These are phyloP conservation scores for Standfussiana lucernea DNA, from an alignment of 2,888 invertebrate species.

Conservation along the genomic window DNA sequence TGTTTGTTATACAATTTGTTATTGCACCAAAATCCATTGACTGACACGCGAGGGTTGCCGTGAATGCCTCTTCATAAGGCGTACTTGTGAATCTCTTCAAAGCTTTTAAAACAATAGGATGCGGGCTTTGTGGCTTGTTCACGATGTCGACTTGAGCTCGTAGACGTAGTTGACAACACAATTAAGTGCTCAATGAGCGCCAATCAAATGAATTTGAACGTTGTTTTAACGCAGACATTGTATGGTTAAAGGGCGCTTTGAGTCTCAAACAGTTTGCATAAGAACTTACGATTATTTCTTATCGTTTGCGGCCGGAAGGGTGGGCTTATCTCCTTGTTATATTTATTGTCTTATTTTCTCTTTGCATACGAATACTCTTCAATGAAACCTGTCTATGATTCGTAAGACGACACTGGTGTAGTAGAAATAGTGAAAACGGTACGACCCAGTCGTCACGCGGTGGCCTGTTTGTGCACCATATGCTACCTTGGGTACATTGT, in stretches of 20 bases:
- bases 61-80: conserved; percentile 66
- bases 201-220: conserved; percentile 62
- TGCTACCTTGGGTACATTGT: conserved; percentile 69
- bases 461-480: conserved; percentile 72
- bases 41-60: conserved; percentile 54
- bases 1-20: conserved; percentile 16
- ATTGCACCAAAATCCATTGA: conserved; percentile 24
- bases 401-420: conserved; percentile 52
- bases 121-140: conserved; percentile 79
- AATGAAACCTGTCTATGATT: conserved; percentile 35
- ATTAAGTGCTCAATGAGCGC: conserved; percentile 77
- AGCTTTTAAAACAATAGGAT: conserved; percentile 84
- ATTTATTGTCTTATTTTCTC: conserved; percentile 49
- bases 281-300: conserved; percentile 66
- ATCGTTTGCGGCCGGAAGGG: conserved; percentile 68
- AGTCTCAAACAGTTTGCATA: conserved; percentile 45
- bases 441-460: conserved; percentile 78
- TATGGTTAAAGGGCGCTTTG: conserved; percentile 39
- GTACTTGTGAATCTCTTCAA: conserved; percentile 72
- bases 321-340: conserved; percentile 65
- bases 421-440: conserved; percentile 68
- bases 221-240: conserved; percentile 46
- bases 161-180: conserved; percentile 78
- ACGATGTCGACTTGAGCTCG: conserved; percentile 71
- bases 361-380: conserved; percentile 29